Percentiles rank a stretch among this genome's conserved stretches.
Evolutionary conservation across 2,113 vertebrate species (phyloP).

Genomic region (Phalacrocorax carbo): DNA sequence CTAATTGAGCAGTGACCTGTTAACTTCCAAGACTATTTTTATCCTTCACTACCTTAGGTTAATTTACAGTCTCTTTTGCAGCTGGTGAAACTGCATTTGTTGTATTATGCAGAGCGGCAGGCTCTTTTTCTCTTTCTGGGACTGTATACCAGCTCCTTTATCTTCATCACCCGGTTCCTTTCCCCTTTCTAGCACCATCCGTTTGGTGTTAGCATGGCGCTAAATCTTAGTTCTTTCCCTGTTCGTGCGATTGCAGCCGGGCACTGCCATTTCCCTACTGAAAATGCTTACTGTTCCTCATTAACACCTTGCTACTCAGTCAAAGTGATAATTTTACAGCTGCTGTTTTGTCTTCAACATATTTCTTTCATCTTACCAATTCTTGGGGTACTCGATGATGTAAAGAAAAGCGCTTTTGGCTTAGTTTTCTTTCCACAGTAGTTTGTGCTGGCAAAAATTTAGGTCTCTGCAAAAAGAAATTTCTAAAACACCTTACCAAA

Average conservation of each 20-base stretch:
- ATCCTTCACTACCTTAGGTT: background rate
- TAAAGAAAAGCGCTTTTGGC: background rate
- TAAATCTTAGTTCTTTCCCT: background rate
- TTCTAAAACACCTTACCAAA: background rate
- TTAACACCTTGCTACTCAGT: background rate
- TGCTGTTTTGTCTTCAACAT: background rate
- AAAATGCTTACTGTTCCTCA: background rate
- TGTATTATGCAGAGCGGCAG: background rate
- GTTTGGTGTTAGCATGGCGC: background rate
- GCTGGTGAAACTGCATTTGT: background rate
- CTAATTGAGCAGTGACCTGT: background rate
- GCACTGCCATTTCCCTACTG: background rate
- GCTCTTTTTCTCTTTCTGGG: background rate
- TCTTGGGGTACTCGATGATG: background rate
- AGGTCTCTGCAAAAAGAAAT: background rate
- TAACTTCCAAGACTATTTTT: constrained; percentile 1
- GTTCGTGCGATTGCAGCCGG: background rate
- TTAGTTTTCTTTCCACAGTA: background rate
- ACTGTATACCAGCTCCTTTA: background rate
- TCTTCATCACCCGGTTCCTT: background rate
- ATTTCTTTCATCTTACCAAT: background rate
- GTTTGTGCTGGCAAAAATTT: background rate
- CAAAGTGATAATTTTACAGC: background rate
- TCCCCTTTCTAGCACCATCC: background rate
- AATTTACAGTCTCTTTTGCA: background rate